These are phyloP conservation scores for Catagonus wagneri DNA, from an alignment of 2,113 vertebrate species.

Conservation along the genomic window DNA sequence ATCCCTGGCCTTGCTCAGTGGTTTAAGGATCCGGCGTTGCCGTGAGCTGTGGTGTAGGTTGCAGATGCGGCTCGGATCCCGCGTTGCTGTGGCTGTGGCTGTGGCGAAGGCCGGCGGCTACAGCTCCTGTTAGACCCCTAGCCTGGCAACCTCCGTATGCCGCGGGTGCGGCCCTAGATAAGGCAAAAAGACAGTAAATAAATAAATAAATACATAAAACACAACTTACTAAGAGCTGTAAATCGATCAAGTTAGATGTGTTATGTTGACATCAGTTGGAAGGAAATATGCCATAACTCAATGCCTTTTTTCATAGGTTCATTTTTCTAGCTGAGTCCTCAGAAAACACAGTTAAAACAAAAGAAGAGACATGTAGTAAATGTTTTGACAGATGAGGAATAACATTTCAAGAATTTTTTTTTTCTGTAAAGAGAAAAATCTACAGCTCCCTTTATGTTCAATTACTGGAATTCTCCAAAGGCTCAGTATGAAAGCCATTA, in stretches of 20 bases:
- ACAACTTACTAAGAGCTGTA: not conserved
- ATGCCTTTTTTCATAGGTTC: not conserved
- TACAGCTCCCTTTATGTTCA: not conserved
- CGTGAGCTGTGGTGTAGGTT: too few relatives aligned
- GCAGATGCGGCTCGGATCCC: too few relatives aligned
- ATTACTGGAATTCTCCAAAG: conserved; percentile 31
- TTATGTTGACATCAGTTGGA: not conserved
- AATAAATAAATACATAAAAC: too few relatives aligned
- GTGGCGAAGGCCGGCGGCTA: too few relatives aligned
- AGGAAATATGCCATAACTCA: not conserved
- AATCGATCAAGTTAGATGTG: conserved; percentile 29
- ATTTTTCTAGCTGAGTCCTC: conserved; percentile 30
- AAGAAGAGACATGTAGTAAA: not conserved
- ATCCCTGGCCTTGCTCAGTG: too few relatives aligned
- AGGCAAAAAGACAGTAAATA: too few relatives aligned
- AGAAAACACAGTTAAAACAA: not conserved
- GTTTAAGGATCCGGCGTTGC: too few relatives aligned
- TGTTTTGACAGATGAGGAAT: not conserved
- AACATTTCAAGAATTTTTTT: not conserved
- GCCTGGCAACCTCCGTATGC: too few relatives aligned
- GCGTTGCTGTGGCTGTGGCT: too few relatives aligned
- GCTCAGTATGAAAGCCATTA: not conserved
- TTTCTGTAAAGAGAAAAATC: not conserved
- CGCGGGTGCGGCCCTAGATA: too few relatives aligned
- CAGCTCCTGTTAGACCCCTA: too few relatives aligned